phyloP scores from a whole-genome alignment of 2,888 invertebrate genomes.

The Xestia c-nigrum region DNA sequence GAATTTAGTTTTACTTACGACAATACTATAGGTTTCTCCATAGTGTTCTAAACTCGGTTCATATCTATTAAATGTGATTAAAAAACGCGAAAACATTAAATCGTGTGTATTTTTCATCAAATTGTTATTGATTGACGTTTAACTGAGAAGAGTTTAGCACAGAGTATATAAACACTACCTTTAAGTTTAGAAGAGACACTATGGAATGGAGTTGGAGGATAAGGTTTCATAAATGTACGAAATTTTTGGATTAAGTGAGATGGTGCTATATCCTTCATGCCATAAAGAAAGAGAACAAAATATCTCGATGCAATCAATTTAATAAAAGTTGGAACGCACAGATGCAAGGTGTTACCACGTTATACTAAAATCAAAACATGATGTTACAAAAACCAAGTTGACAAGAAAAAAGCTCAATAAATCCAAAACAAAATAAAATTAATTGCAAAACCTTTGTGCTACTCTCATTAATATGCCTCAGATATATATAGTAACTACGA shows the following conservation, averaged over 20 bases:
- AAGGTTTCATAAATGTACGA: not conserved
- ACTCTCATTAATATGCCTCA: not conserved
- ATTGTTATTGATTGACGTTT: slow-evolving; percentile 40
- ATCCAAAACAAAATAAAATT: not conserved
- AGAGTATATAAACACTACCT: too few species aligned
- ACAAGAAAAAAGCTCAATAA: not conserved
- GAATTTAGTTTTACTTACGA: slow-evolving; percentile 73
- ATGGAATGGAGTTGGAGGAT: not conserved
- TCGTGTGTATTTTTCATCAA: slow-evolving; percentile 3
- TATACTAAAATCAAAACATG: not conserved
- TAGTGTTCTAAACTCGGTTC: slow-evolving; percentile 45
- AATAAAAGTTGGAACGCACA: not conserved
- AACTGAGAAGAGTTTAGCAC: not conserved
- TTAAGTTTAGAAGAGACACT: too few species aligned
- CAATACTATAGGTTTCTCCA: slow-evolving; percentile 72
- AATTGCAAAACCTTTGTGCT: not conserved
- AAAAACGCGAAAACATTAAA: slow-evolving; percentile 19
- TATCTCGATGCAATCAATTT: not conserved
- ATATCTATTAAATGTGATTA: slow-evolving; percentile 14
- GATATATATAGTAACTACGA: not conserved
- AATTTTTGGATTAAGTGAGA: not conserved
- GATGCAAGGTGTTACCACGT: slow-evolving; percentile 5
- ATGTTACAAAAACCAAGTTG: not conserved
- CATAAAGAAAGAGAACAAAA: not conserved
- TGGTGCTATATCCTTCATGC: not conserved